A percentile compares a stretch with the other conserved stretches of the same genome.
These are phyloP conservation scores for Neuroscelio doddi DNA, from an alignment of 2,888 invertebrate species.

Conservation along the genomic window DNA sequence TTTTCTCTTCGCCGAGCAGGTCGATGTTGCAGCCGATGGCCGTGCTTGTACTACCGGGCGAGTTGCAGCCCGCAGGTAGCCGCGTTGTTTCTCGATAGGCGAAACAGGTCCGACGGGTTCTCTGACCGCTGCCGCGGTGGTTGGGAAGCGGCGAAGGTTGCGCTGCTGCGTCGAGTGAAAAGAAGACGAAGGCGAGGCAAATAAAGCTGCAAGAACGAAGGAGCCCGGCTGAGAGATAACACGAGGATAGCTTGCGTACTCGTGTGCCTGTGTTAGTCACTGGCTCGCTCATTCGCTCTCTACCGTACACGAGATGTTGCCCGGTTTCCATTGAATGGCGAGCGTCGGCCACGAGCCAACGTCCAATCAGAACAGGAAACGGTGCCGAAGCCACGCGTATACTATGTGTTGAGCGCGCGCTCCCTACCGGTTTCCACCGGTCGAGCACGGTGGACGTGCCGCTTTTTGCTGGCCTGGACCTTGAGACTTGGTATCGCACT, in stretches of 20 bases:
- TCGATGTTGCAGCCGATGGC: slow-evolving; percentile 36
- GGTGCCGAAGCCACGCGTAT: slow-evolving; percentile 69
- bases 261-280: not conserved
- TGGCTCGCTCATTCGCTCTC: too few relatives aligned
- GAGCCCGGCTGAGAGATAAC: slow-evolving; percentile 6
- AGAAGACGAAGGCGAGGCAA: slow-evolving; percentile 19
- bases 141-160: slow-evolving; percentile 2
- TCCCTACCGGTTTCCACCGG: slow-evolving; percentile 17
- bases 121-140: not conserved
- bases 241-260: not conserved
- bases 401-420: slow-evolving; percentile 40
- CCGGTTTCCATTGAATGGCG: slow-evolving; percentile 64
- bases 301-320: slow-evolving; percentile 33
- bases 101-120: slow-evolving; percentile 63
- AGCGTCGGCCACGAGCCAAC: slow-evolving; percentile 71
- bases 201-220: slow-evolving; percentile 27
- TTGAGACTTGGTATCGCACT: too few relatives aligned
- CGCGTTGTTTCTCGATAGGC: slow-evolving; percentile 44
- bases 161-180: not conserved
- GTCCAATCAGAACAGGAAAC: slow-evolving; percentile 71
- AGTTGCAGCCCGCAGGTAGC: slow-evolving; percentile 37
- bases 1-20: slow-evolving; percentile 4
- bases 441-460: slow-evolving; percentile 7
- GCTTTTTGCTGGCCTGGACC: too few relatives aligned
- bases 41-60: slow-evolving; percentile 4